Evolutionary conservation across 2,888 invertebrate genomes (phyloP), one percentile per base, ranked within the genome.

Genomic region (Orgyia antiqua): DNA sequence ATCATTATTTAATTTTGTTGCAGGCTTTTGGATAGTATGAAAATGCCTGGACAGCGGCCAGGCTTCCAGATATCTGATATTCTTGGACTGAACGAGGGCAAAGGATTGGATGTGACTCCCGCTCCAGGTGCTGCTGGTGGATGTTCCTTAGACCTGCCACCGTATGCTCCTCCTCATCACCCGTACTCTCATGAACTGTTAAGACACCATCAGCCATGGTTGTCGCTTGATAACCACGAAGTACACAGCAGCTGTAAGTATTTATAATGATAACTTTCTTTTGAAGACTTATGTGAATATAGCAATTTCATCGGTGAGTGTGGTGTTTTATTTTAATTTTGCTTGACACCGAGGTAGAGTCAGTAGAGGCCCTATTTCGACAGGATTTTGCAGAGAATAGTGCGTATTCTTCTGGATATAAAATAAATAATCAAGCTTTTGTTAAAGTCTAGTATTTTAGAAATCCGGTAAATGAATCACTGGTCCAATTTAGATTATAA

Each of bases 11-110:
- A 15, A 19, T 19, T 18, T 35, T 42, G 45, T 42, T 31, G 11
- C 88, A 95, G 95, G 62, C 86, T 95, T 38, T 80, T 95, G 68
- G 95, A 95, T 70, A 92, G 91, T 56, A 93, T 93, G 89, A 93
- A 93, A 78, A 92, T 93, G 88, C 92, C 92, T 0, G 91, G 92
- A 30, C 92, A 92, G 61, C 88, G 93, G 52, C 89, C 94, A 0
- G 94, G 96, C 39, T 97, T 97, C 78, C 95, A 95, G 63, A 97
- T 97, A 60, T 94, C 96, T 55, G 97, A 97, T 73, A 97, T 97
- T 62, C 87, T 97, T 61, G 96, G 97, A 56, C 87, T 97, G 56
- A 96, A 96, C 61, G 94, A 94, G 51, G 88, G 87, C 42, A 74
- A 86, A 46, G 72, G 75, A 17, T 58, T 87, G 45, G 88, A 87